Percentiles rank a stretch among this genome's conserved stretches.
Evolutionary conservation across 2,888 invertebrate species (phyloP).

Genomic region (Andrena dorsata): DNA sequence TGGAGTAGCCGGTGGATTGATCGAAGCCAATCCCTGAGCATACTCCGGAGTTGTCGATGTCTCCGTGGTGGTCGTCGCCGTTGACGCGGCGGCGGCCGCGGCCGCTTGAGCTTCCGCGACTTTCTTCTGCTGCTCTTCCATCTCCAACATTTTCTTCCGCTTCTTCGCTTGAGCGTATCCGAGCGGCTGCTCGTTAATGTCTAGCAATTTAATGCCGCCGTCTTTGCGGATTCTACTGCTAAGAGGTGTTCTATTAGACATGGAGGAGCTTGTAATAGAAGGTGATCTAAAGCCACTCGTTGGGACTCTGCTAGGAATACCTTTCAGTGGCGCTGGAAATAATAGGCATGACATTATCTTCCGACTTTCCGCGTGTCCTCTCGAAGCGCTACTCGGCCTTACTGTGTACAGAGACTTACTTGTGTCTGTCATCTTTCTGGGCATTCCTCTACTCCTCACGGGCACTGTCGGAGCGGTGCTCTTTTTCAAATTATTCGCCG

Average conservation of each 20-base stretch:
- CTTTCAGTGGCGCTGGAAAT: constrained; percentile 93
- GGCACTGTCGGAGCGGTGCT: constrained; percentile 94
- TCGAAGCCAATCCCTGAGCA: constrained; percentile 91
- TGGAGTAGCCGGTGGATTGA: constrained; percentile 86
- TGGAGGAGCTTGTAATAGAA: constrained; percentile 85
- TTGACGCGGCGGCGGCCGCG: constrained; percentile 79
- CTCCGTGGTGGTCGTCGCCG: constrained; percentile 78
- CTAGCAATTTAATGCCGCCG: constrained; percentile 97
- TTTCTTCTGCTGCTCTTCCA: constrained; percentile 89
- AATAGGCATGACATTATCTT: constrained; percentile 13
- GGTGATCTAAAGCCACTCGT: constrained; percentile 88
- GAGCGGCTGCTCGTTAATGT: constrained; percentile 96
- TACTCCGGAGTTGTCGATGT: constrained; percentile 91
- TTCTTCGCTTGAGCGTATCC: constrained; percentile 95
- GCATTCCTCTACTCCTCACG: constrained; percentile 89
- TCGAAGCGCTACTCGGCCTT: background rate
- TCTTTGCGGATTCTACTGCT: constrained; percentile 89
- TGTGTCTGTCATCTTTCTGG: constrained; percentile 98
- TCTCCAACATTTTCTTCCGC: constrained; percentile 91
- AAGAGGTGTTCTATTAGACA: constrained; percentile 87
- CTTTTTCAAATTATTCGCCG: constrained; percentile 95
- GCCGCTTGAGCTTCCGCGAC: constrained; percentile 86
- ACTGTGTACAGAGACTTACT: constrained; percentile 87
- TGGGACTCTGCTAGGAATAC: constrained; percentile 93
- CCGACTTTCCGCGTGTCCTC: background rate